phyloP scores from a whole-genome alignment of 2,888 invertebrate genomes.

The Drosophila anomalata region DNA sequence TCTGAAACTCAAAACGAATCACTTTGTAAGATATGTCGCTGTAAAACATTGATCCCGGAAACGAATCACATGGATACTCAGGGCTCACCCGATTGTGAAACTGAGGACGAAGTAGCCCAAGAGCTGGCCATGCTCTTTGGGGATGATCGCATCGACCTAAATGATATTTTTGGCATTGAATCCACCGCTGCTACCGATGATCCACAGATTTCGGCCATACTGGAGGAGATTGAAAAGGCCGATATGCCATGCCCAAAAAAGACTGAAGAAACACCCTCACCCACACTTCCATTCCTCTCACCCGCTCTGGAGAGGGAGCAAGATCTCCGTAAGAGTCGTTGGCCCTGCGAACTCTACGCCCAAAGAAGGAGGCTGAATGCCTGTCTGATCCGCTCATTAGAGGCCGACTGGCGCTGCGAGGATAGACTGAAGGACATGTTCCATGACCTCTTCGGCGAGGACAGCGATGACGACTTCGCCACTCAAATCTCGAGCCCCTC shows the following conservation, averaged over 20 bases:
- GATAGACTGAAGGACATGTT: conserved; percentile 73
- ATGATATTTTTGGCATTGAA: conserved; percentile 80
- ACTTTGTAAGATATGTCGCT: conserved; percentile 5
- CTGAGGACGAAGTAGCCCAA: conserved; percentile 71
- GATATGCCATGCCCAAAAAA: conserved; percentile 32
- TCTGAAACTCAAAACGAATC: conserved; percentile 20
- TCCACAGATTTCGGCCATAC: conserved; percentile 67
- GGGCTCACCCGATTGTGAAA: conserved; percentile 24
- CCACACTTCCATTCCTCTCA: conserved; percentile 2
- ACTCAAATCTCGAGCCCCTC: conserved; percentile 75
- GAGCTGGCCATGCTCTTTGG: conserved; percentile 79
- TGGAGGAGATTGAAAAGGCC: conserved; percentile 70
- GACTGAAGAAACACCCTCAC: conserved; percentile 31
- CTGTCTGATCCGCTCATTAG: conserved; percentile 68
- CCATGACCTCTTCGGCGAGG: conserved; percentile 78
- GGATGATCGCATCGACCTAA: conserved; percentile 73
- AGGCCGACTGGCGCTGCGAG: conserved; percentile 80
- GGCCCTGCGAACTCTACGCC: conserved; percentile 82
- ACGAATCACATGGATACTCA: not conserved
- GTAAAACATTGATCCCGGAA: not conserved
- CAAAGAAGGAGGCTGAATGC: conserved; percentile 69
- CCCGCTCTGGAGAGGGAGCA: not conserved
- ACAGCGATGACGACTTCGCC: conserved; percentile 81
- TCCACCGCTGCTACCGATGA: conserved; percentile 60
- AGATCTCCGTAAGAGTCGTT: conserved; percentile 75